Evolutionary conservation across 2,113 vertebrate species (phyloP), one percentile per base, ranked within the genome.

Genomic region (Alexandromys fortis): DNA sequence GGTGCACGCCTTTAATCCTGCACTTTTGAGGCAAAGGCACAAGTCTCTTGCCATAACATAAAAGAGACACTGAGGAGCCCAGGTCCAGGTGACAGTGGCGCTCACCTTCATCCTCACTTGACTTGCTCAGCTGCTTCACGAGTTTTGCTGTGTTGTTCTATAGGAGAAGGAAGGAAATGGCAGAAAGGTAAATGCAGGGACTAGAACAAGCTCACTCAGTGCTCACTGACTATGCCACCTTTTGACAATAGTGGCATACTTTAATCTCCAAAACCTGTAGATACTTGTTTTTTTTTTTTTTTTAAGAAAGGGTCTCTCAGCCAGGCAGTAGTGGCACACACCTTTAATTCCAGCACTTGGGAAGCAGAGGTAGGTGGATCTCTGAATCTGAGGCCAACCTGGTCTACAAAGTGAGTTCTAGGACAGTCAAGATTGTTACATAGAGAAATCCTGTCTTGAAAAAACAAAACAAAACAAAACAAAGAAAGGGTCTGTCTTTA

Each of bases 81-180:
- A 30, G 12, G 65, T 1, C 38, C 38, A 35, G 14, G 7, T 10
- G 52, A 55, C 22, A 4, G 2, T 8, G 24, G 82, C 68, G 1
- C 7, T 49, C 75, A 99, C 99, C 99, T 98, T 99, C 99, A 47
- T 99, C 99, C 0, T 99, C 99, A 0, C 99, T 99, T 0, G 98
- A 98, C 95, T 99, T 99, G 98, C 99, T 99, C 91, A 99, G 98
- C 72, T 99, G 99, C 96, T 99, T 99, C 96, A 99, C 99, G 98
- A 99, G 97, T 96, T 99, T 99, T 52, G 99, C 99, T 1, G 99
- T 99, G 98, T 99, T 99, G 97, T 99, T 99, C 99, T 99, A 42
- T 0, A 4, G 96, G 17, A 97, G 42, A 94, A 0, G 5, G 65
- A 47, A 47, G 5, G 65, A 47, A 45, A 47, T 13, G 52, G 70